Evolutionary conservation across 2,113 vertebrate genomes (phyloP).

Genomic region (Rhegmatorhina hoffmannsi): DNA sequence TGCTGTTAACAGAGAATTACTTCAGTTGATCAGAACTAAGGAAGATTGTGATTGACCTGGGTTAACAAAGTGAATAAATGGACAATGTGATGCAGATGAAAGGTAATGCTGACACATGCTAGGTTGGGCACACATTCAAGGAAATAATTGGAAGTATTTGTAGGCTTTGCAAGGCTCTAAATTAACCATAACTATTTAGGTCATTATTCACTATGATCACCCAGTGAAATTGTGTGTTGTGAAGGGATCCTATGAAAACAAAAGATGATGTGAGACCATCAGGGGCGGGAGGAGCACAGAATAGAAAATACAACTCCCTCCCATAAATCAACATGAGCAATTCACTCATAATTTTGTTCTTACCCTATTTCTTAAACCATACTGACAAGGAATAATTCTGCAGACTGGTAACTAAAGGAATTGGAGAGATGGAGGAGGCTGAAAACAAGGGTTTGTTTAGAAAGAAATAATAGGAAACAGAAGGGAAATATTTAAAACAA

Average conservation of each 20-base stretch:
- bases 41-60: conserved; percentile 11
- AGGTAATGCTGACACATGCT: background rate
- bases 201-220: background rate
- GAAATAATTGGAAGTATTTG: background rate
- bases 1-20: background rate
- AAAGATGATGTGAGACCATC: background rate
- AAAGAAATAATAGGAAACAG: background rate
- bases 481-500: conserved; percentile 2
- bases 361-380: background rate
- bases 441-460: conserved; percentile 1
- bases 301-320: background rate
- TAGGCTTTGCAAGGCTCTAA: conserved; percentile 1
- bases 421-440: background rate
- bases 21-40: background rate
- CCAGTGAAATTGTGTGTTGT: background rate
- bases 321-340: background rate
- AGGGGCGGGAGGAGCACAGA: background rate
- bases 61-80: conserved; percentile 26
- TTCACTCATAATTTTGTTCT: background rate
- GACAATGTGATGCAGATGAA: background rate
- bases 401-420: background rate
- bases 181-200: conserved; percentile 4
- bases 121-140: background rate
- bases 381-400: background rate
- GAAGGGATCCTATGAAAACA: background rate